Base-by-base conservation (phyloP, 2,797 vertebrate genomes). In the Gymnothorax reevesii region DNA sequence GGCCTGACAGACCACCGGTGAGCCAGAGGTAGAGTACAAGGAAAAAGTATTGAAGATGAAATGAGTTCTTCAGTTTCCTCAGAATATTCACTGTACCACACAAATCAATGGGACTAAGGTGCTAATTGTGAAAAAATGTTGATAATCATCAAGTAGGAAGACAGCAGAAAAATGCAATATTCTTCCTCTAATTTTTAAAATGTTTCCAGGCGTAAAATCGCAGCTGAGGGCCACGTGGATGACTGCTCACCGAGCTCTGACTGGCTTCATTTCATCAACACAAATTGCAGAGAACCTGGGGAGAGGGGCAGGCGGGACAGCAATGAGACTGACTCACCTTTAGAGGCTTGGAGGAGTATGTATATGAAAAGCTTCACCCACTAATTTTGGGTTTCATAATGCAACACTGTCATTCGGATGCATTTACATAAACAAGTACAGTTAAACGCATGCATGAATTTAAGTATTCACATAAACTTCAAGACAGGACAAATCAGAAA, bases 61-160 rank as follows among this genome's bases (percentile, higher is more conserved):
- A 42, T 42, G 33, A 42, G 33, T 42, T 42, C 33, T 42, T 42
- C 33, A 42, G 1, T 90, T 87, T 86, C 87, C 27, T 60, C 13
- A 79, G 89, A 87, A 87, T 89, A 85, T 89, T 82, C 82, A 87
- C 87, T 73, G 90, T 87, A 85, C 91, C 89, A 90, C 90, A 87
- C 88, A 91, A 90, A 91, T 86, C 88, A 89, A 88, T 86, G 86
- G 89, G 88, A 91, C 89, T 90, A 57, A 87, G 87, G 59, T 3
- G 87, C 89, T 77, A 9, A 77, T 77, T 52, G 92, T 90, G 86
- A 89, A 88, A 88, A 15, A 62, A 88, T 87, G 83, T 86, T 90
- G 89, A 89, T 94, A 94, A 95, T 95, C 93, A 92, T 85, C 90
- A 92, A 93, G 93, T 92, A 93, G 92, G 93, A 92, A 89, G 92